Evolutionary conservation across 2,888 invertebrate species (phyloP), one percentile per base, ranked within the genome.

Genomic region (Drosophila merina): DNA sequence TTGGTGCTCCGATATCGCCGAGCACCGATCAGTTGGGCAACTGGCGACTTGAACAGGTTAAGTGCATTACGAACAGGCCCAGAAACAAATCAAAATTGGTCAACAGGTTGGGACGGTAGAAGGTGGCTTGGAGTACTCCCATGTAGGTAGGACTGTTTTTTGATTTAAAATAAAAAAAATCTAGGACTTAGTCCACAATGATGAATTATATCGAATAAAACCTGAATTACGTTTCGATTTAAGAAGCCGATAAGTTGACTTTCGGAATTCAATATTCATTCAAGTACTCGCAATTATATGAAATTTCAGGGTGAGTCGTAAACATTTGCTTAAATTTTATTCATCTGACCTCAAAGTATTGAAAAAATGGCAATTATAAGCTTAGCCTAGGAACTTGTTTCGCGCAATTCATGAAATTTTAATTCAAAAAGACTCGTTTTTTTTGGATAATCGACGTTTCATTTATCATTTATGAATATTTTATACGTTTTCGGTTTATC

Each of bases 1-100:
- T 54, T 44, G 71, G 47, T 62, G 50, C 56, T 36, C 51, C 36
- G 60, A 59, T 72, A 73, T 83, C 86, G 74, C 72, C 72, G 82
- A 80, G 85, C 69, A 20, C 20, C 20, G 82, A 80, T 80, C 71
- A 74, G 63, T 67, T 49, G 63, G 38, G 54, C 50, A 71, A 59
- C 45, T 56, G 26, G 36, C 44, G 44, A 64, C 45, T 64, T 31
- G 64, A 70, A 70, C 70, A 70, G 70, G 70, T 70, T 71, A 70
- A 70, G 71, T 71, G 71, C 70, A 71, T 70, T 70, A 59, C 28
- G 44, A 42, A 38, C 36, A 31, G 44, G 52, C 50, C 45, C 68
- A 51, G 31, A 56, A 30, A 26, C 36, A 10, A 33, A 38, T 47
- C 28, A 28, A 59, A 70, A 55, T 60, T 50, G 71, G 45, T 60